Evolutionary conservation across 2,113 vertebrate genomes (phyloP), one percentile per base, ranked within the genome.

Genomic region (Cnemophilus loriae): DNA sequence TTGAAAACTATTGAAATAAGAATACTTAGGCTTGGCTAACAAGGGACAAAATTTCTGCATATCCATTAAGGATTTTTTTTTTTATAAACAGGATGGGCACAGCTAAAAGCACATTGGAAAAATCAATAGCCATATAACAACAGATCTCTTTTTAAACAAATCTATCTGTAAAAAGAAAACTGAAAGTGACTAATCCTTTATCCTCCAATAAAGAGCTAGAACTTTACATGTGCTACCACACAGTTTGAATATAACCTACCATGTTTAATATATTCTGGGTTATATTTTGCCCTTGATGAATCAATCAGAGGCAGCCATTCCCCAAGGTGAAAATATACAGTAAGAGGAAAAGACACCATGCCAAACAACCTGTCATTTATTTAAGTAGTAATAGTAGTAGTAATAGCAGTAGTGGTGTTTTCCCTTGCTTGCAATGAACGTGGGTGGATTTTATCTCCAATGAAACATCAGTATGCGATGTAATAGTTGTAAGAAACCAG

Each of bases 321-420:
- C 89, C 89, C 90, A 96, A 95, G 87, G 84, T 95, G 78, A 97
- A 97, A 92, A 96, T 57, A 89, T 20, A 96, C 77, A 93, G 93
- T 93, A 93, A 90, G 80, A 92, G 79, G 67, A n/a, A 94, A 93
- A 96, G 71, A 86, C 56, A 92, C 3, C 14, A 75, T 35, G 68
- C 65, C 60, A 92, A 91, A 95, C 46, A 82, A 87, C 49, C 65
- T 91, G 85, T 85, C 33, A 56, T 67, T 94, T 84, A 44, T 59
- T 50, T 82, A 65, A 94, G 88, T 44, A 53, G 30, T 3, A 52
- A 4, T 7, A 24, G 21, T 19, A 24, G 21, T 14, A 32, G 22
- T 19, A 35, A 28, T 18, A 14, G 35, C 6, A 61, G 55, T 8
- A 41, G 30, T 47, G 26, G 39, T 13, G 53, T 47, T 89, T 78